Percentiles rank a stretch among this genome's conserved stretches.
phyloP scores from a whole-genome alignment of 2,888 invertebrate species.

The Cloeon dipterum region DNA sequence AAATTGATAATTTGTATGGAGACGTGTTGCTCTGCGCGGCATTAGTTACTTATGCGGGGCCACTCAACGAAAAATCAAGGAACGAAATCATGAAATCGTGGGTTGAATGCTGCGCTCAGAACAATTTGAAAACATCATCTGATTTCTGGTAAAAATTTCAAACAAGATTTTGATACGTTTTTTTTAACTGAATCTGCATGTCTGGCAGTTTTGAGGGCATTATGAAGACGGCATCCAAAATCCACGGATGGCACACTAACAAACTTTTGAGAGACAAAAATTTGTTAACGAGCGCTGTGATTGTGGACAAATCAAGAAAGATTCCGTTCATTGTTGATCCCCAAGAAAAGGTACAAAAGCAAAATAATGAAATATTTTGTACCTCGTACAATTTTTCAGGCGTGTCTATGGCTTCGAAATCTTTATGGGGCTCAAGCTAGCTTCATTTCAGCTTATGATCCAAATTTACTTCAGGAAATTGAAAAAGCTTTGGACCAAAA shows the following conservation, averaged over 20 bases:
- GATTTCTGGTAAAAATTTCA: constrained; percentile 29
- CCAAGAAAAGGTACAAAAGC: constrained; percentile 52
- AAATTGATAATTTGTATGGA: constrained; percentile 52
- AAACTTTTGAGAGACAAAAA: constrained; percentile 71
- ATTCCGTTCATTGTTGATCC: constrained; percentile 92
- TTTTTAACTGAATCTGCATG: not conserved
- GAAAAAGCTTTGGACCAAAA: not conserved
- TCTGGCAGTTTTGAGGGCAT: constrained; percentile 39
- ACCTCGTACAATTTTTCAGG: not conserved
- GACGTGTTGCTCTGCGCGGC: constrained; percentile 73
- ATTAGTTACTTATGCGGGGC: constrained; percentile 76
- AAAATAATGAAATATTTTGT: constrained; percentile 1
- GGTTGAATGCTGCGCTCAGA: constrained; percentile 51
- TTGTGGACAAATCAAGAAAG: constrained; percentile 56
- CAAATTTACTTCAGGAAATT: not conserved
- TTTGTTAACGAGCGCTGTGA: constrained; percentile 80
- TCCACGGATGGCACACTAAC: constrained; percentile 72
- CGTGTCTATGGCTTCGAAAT: not conserved
- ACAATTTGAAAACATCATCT: no score
- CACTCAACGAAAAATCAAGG: constrained; percentile 55
- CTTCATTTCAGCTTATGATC: not conserved
- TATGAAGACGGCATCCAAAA: constrained; percentile 64
- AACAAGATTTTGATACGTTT: no score
- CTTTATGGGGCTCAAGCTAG: not conserved
- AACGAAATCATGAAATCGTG: constrained; percentile 40